Evolutionary conservation across 35 echinoderm and acorn worm genomes (phyloP), one percentile per base, ranked within the genome.

Genomic region (Apostichopus japonicus): DNA sequence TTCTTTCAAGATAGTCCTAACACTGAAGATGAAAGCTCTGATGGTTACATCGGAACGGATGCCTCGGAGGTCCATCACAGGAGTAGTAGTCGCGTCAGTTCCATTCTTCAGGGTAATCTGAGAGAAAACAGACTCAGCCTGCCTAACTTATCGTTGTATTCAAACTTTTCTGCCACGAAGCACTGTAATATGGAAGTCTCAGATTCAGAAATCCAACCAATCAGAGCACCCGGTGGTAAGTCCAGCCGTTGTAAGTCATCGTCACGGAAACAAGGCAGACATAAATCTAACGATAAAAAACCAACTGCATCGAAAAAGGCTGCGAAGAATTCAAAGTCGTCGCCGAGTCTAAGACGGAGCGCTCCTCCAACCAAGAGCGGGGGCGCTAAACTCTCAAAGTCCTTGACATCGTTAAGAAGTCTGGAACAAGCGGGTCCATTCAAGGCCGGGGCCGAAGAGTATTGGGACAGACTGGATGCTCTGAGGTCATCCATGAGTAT

Each of bases 401-500:
- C 96, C 13, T 22, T 94, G 54, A 90, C 93, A n/a, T 90, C 84
- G 4, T n/a, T 97, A 22, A 93, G 80, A 84, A 67, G 78, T 24
- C 65, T 75, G 57, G 95, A 96, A 72, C 82, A 59, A 24, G 52
- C 15, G 9, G 79, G 73, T 56, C 24, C 72, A 19, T 76, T 54
- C 27, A 80, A 59, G 33, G 86, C 23, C 79, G 93, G 75, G 53
- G 33, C 77, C 14, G 23, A 54, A 54, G 71, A 70, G 57, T 80
- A 53, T 52, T 90, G n/a, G 93, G 77, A 90, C 33, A 61, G 56
- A 17, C 70, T 93, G 6, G 96, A 98, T 80, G 77, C 76, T 8
- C 52, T 98, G 76, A 65, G 94, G 23, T 94, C 96, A 1, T 98
- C 94, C 11, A 93, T 95, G 92, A 95, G 81, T 5, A 94, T 98